Conservation (phyloP, 2,797 vertebrate genomes). For the Lophotriccus pileatus region DNA sequence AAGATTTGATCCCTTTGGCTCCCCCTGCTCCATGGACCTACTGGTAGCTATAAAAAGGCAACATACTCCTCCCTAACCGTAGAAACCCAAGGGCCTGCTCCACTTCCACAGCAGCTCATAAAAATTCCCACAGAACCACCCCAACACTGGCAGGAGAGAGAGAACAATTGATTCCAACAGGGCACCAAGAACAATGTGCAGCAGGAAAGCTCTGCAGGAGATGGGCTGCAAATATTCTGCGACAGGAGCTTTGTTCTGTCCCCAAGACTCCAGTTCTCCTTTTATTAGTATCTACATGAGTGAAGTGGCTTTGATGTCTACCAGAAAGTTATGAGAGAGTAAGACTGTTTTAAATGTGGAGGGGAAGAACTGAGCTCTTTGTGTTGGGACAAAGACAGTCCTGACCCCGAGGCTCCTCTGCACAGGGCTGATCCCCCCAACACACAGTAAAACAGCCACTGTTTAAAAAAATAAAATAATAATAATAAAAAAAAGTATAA, state of each 20-base stretch:
- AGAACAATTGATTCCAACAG: neutral
- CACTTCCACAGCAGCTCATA: neutral
- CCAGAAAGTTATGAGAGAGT: neutral
- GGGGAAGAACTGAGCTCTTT: neutral
- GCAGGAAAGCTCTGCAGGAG: neutral
- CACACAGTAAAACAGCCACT: fast-evolving
- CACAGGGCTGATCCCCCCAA: neutral
- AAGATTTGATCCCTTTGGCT: neutral
- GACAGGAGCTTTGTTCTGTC: neutral
- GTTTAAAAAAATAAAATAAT: neutral
- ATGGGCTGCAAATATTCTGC: fast-evolving
- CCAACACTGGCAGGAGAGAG: neutral
- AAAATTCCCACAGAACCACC: neutral
- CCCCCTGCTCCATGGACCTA: fast-evolving
- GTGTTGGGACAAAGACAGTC: neutral
- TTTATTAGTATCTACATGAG: neutral
- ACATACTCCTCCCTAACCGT: neutral
- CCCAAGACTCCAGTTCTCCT: neutral
- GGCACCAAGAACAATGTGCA: fast-evolving
- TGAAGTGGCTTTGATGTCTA: neutral
- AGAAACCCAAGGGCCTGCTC: neutral
- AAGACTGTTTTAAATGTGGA: neutral
- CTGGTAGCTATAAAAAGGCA: neutral
- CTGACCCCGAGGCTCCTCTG: neutral
- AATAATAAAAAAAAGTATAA: fast-evolving